Conservation (phyloP, 1,140 invertebrate species). For the Rhopalosiphum padi region DNA sequence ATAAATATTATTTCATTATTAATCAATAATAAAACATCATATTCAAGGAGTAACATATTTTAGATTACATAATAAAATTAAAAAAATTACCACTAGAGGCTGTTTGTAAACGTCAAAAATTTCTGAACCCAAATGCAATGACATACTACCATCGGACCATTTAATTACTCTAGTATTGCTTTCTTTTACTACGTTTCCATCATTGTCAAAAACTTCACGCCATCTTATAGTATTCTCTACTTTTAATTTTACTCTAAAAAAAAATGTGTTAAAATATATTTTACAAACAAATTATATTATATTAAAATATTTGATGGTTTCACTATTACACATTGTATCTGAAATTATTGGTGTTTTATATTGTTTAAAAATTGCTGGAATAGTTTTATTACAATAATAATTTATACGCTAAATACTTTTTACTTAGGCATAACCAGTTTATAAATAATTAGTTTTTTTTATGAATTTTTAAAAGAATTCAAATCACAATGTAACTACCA, state of each 20-base stretch:
- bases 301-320: neutral
- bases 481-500: neutral
- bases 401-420: neutral
- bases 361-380: neutral
- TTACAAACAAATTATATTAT: neutral
- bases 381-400: neutral
- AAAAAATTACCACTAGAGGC: constrained; percentile 74
- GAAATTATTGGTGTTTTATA: neutral
- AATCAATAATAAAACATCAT: neutral
- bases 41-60: neutral
- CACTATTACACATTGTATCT: neutral
- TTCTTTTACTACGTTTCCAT: constrained; percentile 84
- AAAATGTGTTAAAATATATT: neutral
- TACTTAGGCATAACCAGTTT: neutral
- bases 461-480: neutral
- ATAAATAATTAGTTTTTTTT: neutral
- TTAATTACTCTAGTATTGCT: constrained; percentile 94
- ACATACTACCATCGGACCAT: constrained; percentile 98
- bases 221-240: constrained; percentile 98
- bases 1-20: constrained; percentile 61
- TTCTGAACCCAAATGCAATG: constrained; percentile 95
- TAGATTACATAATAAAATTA: neutral
- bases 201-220: constrained; percentile 85
- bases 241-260: constrained; percentile 79
- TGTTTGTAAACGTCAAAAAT: constrained; percentile 98